Conservation (phyloP, 2,113 vertebrate species). For the Zootoca vivipara region DNA sequence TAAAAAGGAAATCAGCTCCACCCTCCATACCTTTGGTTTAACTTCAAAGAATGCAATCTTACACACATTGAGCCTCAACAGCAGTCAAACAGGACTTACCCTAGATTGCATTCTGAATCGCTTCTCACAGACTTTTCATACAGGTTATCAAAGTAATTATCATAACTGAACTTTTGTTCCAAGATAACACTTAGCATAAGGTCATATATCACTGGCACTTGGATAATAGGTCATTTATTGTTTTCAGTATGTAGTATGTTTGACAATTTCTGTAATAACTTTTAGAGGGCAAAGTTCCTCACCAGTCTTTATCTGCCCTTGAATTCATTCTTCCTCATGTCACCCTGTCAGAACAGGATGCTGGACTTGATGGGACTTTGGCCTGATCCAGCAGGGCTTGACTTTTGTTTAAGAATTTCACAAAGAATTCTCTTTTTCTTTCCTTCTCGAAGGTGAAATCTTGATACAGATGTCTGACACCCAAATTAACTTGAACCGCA, state of each 20-base stretch:
- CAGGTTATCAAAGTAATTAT: not conserved
- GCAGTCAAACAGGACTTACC: too few relatives aligned
- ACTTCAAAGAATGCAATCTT: too few relatives aligned
- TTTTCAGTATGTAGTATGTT: not conserved
- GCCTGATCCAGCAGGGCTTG: too few relatives aligned
- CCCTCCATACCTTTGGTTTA: not conserved
- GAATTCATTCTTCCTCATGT: not conserved
- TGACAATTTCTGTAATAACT: not conserved
- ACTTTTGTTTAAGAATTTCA: too few relatives aligned
- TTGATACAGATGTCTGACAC: conserved; percentile 88
- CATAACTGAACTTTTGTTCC: conserved; percentile 50
- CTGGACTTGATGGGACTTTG: too few relatives aligned
- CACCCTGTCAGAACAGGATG: too few relatives aligned
- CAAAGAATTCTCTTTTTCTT: conserved; percentile 30
- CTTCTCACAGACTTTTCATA: too few relatives aligned
- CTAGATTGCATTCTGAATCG: too few relatives aligned
- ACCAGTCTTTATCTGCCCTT: not conserved
- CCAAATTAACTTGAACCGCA: conserved; percentile 83
- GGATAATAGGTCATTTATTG: not conserved
- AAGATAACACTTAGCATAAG: fast-evolving
- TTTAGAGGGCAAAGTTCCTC: not conserved
- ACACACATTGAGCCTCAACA: too few relatives aligned
- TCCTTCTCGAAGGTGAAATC: conserved; percentile 81
- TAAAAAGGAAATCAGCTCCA: not conserved
- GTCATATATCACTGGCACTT: fast-evolving